These are phyloP conservation scores for Hydrozoanthus gracilis DNA, from an alignment of 92 coral and sea anemone species.

Conservation along the genomic window DNA sequence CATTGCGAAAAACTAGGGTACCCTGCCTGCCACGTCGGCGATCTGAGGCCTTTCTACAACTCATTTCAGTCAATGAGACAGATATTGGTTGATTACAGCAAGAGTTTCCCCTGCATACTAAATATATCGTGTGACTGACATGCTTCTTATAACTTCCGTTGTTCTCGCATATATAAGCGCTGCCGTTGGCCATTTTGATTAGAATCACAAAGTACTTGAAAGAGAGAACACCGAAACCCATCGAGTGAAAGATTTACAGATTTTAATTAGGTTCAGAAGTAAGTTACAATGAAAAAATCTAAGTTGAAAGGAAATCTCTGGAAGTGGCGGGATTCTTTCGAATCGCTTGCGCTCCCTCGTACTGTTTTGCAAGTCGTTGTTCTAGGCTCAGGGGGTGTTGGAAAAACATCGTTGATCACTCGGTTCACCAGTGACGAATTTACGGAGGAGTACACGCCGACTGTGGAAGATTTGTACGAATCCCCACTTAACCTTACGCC, in stretches of 20 bases:
- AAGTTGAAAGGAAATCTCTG: constrained; percentile 38
- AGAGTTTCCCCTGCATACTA: constrained; percentile 24
- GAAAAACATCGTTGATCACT: constrained; percentile 85
- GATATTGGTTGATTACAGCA: background rate
- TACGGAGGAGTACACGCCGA: constrained; percentile 76
- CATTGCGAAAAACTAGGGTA: background rate
- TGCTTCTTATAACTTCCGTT: constrained; percentile 31
- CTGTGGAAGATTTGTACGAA: constrained; percentile 92
- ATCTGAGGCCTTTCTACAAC: background rate
- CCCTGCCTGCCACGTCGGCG: background rate
- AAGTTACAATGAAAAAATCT: constrained; percentile 39
- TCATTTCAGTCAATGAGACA: constrained; percentile 7
- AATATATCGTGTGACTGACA: constrained; percentile 41
- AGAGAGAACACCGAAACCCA: background rate
- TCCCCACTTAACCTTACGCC: constrained; percentile 76
- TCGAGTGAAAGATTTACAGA: background rate
- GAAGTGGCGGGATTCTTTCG: constrained; percentile 67
- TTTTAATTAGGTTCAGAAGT: background rate
- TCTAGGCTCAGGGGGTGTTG: constrained; percentile 96
- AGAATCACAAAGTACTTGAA: constrained; percentile 22
- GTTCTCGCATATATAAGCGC: background rate
- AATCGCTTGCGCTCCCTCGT: constrained; percentile 74
- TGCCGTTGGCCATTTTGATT: background rate
- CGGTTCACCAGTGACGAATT: constrained; percentile 80
- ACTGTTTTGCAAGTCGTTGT: constrained; percentile 87